These are phyloP conservation scores for Zaprionus davidi DNA, from an alignment of 1,140 invertebrate species.

Conservation along the genomic window DNA sequence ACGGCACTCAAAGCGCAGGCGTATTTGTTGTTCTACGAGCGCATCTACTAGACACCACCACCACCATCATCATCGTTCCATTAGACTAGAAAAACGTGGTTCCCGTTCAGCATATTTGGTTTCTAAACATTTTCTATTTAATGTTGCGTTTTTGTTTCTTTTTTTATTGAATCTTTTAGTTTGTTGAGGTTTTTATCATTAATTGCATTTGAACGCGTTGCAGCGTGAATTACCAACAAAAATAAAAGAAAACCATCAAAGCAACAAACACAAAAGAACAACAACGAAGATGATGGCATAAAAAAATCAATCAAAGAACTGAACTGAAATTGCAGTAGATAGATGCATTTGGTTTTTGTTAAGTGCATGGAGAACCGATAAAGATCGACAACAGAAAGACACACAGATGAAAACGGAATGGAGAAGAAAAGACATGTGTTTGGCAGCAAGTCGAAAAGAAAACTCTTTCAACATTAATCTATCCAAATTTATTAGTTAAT, in stretches of 20 bases:
- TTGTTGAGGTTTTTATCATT: neutral
- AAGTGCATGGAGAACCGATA: neutral
- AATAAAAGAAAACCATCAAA: neutral
- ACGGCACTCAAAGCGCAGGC: conserved; percentile 94
- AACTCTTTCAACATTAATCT: neutral
- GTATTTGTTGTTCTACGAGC: conserved; percentile 99
- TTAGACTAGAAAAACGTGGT: conserved; percentile 16
- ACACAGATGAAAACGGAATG: neutral
- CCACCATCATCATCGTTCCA: conserved; percentile 23
- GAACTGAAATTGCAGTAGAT: neutral
- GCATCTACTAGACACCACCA: conserved; percentile 88
- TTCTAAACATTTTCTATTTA: neutral
- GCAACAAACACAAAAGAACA: neutral
- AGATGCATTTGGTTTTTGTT: neutral
- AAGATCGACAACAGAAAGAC: neutral
- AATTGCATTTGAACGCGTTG: conserved; percentile 20
- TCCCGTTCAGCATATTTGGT: neutral
- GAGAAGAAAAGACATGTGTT: neutral
- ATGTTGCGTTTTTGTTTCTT: conserved; percentile 4
- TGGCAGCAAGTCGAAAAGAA: neutral
- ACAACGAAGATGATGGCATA: conserved; percentile 42
- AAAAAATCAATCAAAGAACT: conserved; percentile 24
- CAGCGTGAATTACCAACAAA: neutral
- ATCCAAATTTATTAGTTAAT: conserved; percentile 17
- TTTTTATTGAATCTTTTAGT: conserved; percentile 20